A percentile compares a stretch with the other conserved stretches of the same genome.
Evolutionary conservation across 2,888 invertebrate genomes (phyloP).

Genomic region (Mycalesis mineus): DNA sequence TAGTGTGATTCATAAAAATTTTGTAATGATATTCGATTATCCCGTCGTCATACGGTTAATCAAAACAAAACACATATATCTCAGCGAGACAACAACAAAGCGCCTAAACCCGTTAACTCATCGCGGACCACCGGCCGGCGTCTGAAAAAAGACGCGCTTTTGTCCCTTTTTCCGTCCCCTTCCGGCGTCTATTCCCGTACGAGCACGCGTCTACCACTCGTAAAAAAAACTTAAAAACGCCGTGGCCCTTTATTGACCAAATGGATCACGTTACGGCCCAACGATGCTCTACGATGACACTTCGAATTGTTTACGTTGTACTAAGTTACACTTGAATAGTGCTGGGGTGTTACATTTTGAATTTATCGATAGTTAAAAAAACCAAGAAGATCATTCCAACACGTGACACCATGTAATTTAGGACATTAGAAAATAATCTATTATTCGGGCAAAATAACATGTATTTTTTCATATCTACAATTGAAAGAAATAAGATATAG

Average conservation of each 20-base stretch:
- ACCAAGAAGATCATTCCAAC: slow-evolving; percentile 31
- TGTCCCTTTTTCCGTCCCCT: slow-evolving; percentile 49
- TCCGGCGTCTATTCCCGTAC: slow-evolving; percentile 39
- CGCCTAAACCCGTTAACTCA: not conserved
- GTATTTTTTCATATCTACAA: no score
- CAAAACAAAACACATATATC: slow-evolving; percentile 6
- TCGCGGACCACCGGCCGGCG: slow-evolving; percentile 35
- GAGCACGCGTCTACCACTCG: slow-evolving; percentile 30
- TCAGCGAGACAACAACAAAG: slow-evolving; percentile 2
- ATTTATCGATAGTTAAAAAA: not conserved
- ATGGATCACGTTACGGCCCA: slow-evolving; percentile 31
- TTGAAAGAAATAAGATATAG: no score
- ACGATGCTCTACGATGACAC: slow-evolving; percentile 16
- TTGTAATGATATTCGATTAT: slow-evolving; percentile 12
- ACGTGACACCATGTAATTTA: no score
- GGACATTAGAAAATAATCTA: no score
- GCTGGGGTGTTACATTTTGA: not conserved
- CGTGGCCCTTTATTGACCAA: slow-evolving; percentile 36
- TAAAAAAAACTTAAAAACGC: slow-evolving; percentile 34
- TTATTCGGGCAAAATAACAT: no score
- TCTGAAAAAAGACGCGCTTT: slow-evolving; percentile 59
- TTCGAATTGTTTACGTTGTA: slow-evolving; percentile 19
- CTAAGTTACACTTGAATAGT: not conserved
- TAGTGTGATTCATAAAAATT: no score
- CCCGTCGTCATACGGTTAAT: not conserved